Evolutionary conservation across 2,113 vertebrate species (phyloP).

Genomic region (Aegotheles bennettii): DNA sequence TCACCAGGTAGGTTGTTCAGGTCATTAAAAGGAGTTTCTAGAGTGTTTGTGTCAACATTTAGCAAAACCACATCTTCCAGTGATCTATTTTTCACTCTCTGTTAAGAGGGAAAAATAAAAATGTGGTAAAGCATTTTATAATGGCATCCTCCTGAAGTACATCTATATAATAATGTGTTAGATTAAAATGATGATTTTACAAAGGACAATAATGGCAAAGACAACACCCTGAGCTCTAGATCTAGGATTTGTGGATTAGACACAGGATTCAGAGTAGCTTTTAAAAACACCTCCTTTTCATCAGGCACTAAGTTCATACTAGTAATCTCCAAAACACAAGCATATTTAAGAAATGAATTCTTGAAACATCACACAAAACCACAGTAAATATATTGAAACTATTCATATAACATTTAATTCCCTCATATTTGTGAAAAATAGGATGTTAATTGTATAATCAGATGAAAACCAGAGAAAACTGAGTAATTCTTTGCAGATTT

Average conservation of each 20-base stretch:
- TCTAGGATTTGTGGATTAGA: neutral
- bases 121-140: slow-evolving; percentile 4
- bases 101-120: neutral
- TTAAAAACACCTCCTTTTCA: neutral
- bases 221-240: neutral
- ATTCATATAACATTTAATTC: neutral
- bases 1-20: slow-evolving; percentile 90
- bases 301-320: neutral
- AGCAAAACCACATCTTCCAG: slow-evolving; percentile 94
- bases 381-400: neutral
- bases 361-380: neutral
- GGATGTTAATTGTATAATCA: neutral
- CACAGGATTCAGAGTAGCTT: neutral
- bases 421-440: neutral
- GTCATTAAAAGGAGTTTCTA: slow-evolving; percentile 93
- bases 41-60: slow-evolving; percentile 94
- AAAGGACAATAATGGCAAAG: neutral
- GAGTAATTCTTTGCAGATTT: neutral
- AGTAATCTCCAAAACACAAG: neutral
- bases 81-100: slow-evolving; percentile 90
- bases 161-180: neutral
- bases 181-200: neutral
- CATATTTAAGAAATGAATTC: neutral
- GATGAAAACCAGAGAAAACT: neutral
- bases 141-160: neutral